Evolutionary conservation across 1,140 invertebrate species (phyloP), one percentile per base, ranked within the genome.

Genomic region (Drosophila rhopaloa): DNA sequence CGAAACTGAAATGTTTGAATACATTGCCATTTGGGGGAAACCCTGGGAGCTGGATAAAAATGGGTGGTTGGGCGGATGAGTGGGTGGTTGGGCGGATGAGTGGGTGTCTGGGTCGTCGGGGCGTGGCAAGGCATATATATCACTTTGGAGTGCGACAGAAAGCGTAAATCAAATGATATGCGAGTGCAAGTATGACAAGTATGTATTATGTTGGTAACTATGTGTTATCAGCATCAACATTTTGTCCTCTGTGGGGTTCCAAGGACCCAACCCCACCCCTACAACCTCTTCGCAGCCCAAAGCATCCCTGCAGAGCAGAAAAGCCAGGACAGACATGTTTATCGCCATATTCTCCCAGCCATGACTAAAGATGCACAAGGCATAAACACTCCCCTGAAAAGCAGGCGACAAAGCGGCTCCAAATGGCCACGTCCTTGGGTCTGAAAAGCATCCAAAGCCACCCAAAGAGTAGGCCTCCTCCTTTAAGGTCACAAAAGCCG

Each of bases 151-250:
- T 82, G 83, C 83, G 83, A 86, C 83, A 86, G 71, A 88, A 86
- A 88, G 59, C 83, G 83, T 86, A 86, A 86, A 86, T 86, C 83
- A 86, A 86, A 86, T 88, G 83, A 86, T 86, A 86, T 86, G 83
- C 83, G 83, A 88, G 76, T 86, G 83, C 83, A 86, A 86, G 83
- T 86, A 86, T 86, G 83, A 86, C 83, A 86, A 86, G 83, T 88
- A 86, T 86, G 83, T 88, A 86, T 86, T 86, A 88, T 86, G 83
- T 79, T 88, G 78, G 83, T 86, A 88, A 82, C 83, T 86, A 76
- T 88, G 83, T 88, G 81, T 86, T 86, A 88, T 86, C 83, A 86
- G 75, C 78, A 80, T 61, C 72, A 79, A 76, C 82, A 86, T 79
- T 79, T 79, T 83, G 76, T 74, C 43, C 35, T 38, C 53, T 46